These are phyloP conservation scores for Hoplias malabaricus DNA, from an alignment of 2,113 vertebrate genomes.

Conservation along the genomic window DNA sequence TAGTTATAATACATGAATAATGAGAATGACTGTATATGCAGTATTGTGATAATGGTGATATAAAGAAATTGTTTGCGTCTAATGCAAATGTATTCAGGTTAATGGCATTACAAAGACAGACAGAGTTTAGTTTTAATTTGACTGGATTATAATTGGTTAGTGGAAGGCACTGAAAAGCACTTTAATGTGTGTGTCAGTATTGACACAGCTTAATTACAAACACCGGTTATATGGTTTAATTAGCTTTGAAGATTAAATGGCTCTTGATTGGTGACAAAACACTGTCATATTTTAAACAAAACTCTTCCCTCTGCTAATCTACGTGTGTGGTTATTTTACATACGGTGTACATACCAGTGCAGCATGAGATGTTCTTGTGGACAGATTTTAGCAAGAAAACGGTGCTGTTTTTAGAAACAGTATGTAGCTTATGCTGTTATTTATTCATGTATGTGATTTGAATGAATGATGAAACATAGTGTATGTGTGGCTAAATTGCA, in stretches of 20 bases:
- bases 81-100: constrained; percentile 8
- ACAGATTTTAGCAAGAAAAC: no score
- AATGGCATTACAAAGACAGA: background rate
- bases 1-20: no score
- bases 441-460: background rate
- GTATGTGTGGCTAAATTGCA: background rate
- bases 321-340: no score
- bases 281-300: background rate
- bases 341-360: no score
- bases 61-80: constrained; percentile 27
- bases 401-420: no score
- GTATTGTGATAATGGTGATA: no score
- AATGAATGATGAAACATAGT: background rate
- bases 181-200: constrained; percentile 35
- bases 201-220: constrained; percentile 23
- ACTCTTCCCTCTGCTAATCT: no score
- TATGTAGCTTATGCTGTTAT: background rate
- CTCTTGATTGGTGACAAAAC: background rate
- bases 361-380: no score
- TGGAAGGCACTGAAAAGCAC: background rate
- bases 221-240: constrained; percentile 12
- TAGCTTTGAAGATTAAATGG: constrained; percentile 7
- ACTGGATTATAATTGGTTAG: constrained; percentile 20
- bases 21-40: no score
- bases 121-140: no score